These are phyloP conservation scores for Macaca fascicularis DNA, from an alignment of 2,113 vertebrate species.

Conservation along the genomic window DNA sequence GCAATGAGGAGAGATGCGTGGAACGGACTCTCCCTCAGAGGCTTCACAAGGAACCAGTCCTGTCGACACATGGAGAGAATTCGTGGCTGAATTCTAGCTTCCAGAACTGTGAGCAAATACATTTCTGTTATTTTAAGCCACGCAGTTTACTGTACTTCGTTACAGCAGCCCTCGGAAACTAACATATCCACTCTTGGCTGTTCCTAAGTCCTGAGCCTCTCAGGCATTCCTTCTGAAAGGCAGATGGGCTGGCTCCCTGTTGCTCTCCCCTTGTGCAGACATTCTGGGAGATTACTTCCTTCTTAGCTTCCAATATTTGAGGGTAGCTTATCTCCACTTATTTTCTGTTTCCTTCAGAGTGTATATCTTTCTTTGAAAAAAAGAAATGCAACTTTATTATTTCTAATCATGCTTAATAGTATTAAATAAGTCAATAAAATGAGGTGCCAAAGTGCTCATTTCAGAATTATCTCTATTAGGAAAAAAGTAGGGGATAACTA, in stretches of 20 bases:
- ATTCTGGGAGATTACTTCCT: background rate
- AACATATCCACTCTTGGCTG: background rate
- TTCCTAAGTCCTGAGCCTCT: background rate
- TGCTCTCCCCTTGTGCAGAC: background rate
- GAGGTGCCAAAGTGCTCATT: background rate
- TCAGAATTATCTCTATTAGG: constrained; percentile 16
- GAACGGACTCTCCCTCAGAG: background rate
- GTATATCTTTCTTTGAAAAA: background rate
- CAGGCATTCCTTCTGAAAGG: background rate
- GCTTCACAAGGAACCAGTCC: background rate
- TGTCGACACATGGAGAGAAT: background rate
- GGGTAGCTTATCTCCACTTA: background rate
- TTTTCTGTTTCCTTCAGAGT: background rate
- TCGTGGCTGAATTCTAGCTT: background rate
- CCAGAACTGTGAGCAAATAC: background rate
- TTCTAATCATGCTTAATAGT: background rate
- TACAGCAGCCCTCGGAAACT: background rate
- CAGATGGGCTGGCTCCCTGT: background rate
- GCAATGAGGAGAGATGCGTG: background rate
- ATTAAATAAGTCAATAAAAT: constrained; percentile 26
- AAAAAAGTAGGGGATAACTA: background rate
- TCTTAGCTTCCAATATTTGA: background rate
- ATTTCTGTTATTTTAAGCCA: background rate
- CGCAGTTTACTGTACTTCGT: background rate
- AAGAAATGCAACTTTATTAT: background rate